A percentile compares a stretch with the other conserved stretches of the same genome.
Evolutionary conservation across 2,113 vertebrate genomes (phyloP).

Genomic region (Chloroceryle aenea): DNA sequence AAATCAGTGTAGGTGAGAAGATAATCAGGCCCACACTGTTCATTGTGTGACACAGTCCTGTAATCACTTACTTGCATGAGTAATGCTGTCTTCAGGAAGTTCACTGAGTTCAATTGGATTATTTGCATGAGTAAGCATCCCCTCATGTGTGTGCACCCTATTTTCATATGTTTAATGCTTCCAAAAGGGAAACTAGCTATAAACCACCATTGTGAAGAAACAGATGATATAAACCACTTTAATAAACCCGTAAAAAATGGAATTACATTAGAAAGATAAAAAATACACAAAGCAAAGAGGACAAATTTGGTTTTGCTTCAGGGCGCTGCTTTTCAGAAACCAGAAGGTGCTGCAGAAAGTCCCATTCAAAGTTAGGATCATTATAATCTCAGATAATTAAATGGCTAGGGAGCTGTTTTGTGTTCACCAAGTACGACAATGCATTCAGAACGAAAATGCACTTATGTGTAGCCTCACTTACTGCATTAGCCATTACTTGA

Average conservation of each 20-base stretch:
- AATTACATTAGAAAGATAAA: background rate
- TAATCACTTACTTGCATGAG: constrained; percentile 67
- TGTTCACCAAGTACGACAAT: constrained; percentile 45
- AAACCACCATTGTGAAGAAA: background rate
- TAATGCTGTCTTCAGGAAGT: constrained; percentile 67
- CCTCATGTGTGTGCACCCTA: constrained; percentile 59
- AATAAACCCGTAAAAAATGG: background rate
- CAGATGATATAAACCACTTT: background rate
- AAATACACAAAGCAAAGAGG: background rate
- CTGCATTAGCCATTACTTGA: constrained; percentile 65
- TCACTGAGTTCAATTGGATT: constrained; percentile 56
- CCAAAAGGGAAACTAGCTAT: constrained; percentile 32
- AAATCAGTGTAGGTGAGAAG: constrained; percentile 55
- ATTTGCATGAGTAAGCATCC: constrained; percentile 65
- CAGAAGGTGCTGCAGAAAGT: constrained; percentile 28
- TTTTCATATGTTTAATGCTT: constrained; percentile 43
- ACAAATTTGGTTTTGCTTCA: background rate
- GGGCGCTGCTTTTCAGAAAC: constrained; percentile 17
- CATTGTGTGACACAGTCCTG: constrained; percentile 48
- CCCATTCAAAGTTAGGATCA: constrained; percentile 33
- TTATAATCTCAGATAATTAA: constrained; percentile 60
- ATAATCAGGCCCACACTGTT: constrained; percentile 22
- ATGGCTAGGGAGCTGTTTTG: constrained; percentile 52
- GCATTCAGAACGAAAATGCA: background rate
- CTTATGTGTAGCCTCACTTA: constrained; percentile 31